phyloP scores from a whole-genome alignment of 2,113 vertebrate species.

The Cryptomyrus ogoouensis region DNA sequence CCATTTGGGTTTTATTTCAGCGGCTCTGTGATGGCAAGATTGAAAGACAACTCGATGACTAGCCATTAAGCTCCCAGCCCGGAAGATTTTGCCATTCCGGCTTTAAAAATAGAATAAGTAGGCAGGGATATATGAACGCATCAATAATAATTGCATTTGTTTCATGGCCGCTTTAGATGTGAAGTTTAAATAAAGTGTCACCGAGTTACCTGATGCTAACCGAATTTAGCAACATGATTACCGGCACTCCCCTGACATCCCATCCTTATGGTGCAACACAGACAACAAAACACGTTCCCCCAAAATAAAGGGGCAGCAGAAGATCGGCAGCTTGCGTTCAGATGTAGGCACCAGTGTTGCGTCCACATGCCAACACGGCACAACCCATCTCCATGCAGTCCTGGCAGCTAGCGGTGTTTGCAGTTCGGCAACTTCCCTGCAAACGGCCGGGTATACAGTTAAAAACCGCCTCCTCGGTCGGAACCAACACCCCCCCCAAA shows the following conservation, averaged over 20 bases:
- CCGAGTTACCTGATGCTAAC: background rate
- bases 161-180: background rate
- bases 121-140: background rate
- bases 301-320: background rate
- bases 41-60: background rate
- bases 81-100: background rate
- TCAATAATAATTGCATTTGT: background rate
- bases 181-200: background rate
- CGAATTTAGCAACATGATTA: background rate
- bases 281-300: background rate
- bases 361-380: background rate
- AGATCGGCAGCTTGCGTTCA: background rate
- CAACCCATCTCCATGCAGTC: background rate
- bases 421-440: background rate
- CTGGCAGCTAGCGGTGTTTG: background rate
- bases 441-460: background rate
- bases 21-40: background rate
- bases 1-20: background rate
- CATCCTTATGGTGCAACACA: background rate
- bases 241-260: background rate
- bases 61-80: background rate
- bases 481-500: background rate
- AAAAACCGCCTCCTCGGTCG: background rate
- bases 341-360: background rate
- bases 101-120: slow-evolving; percentile 8